A percentile compares a stretch with the other conserved stretches of the same genome.
These are phyloP conservation scores for Pelobates fuscus DNA, from an alignment of 2,113 vertebrate species.

Conservation along the genomic window DNA sequence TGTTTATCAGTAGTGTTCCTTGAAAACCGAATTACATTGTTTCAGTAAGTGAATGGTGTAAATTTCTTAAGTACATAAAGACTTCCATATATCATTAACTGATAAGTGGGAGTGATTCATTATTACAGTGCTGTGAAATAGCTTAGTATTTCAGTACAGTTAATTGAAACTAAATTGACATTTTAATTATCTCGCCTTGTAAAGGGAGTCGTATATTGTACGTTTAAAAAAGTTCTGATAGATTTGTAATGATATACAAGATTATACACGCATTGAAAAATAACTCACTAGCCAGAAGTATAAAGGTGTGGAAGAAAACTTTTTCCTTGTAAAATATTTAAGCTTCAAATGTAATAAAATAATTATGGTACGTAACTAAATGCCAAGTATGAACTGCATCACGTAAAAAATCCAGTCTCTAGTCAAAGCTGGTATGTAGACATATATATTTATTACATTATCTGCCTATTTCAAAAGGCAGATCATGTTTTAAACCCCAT, in stretches of 20 bases:
- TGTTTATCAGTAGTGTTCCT: not conserved
- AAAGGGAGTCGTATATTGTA: conserved; percentile 50
- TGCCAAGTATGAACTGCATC: too few relatives aligned
- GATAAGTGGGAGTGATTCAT: conserved; percentile 49
- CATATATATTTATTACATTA: too few relatives aligned
- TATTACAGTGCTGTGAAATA: conserved; percentile 31
- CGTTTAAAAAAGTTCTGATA: conserved; percentile 45
- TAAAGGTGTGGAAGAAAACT: conserved; percentile 8
- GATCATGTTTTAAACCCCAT: too few relatives aligned
- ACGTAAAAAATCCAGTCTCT: too few relatives aligned
- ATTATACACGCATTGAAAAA: conserved; percentile 26
- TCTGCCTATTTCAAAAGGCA: too few relatives aligned
- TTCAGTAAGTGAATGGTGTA: conserved; percentile 24
- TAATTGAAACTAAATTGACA: conserved; percentile 51
- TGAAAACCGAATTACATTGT: not conserved
- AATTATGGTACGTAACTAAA: too few relatives aligned
- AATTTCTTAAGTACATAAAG: conserved; percentile 41
- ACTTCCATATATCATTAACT: conserved; percentile 46
- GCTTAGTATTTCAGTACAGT: conserved; percentile 40
- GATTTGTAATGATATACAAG: conserved; percentile 47
- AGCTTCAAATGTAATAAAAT: too few relatives aligned
- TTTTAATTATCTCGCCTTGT: conserved; percentile 47
- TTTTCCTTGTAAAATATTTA: too few relatives aligned
- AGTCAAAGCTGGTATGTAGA: too few relatives aligned
- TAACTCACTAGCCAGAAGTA: conserved; percentile 18